A percentile compares a stretch with the other conserved stretches of the same genome.
Evolutionary conservation across 2,113 vertebrate species (phyloP).

Genomic region (Epinephelus lanceolatus): DNA sequence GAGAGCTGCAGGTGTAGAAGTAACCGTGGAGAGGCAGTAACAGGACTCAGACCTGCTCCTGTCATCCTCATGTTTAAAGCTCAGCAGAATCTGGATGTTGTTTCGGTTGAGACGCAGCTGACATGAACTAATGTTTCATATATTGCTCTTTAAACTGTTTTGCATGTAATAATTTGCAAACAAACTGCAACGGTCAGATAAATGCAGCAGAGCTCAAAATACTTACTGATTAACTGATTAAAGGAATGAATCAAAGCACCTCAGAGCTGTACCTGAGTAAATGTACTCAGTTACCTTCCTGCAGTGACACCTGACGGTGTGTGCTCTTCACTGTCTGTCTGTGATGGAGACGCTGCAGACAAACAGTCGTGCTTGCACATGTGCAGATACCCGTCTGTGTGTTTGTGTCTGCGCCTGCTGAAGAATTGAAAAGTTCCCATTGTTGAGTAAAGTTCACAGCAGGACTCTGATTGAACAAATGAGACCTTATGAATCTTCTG

Average conservation of each 20-base stretch:
- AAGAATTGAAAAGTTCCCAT: slow-evolving; percentile 66
- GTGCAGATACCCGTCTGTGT: slow-evolving; percentile 1
- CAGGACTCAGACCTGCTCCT: too few relatives aligned
- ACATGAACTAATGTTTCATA: not conserved
- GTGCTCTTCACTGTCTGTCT: not conserved
- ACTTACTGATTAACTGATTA: too few relatives aligned
- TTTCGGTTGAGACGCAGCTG: too few relatives aligned
- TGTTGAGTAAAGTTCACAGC: slow-evolving; percentile 70
- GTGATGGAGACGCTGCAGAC: not conserved
- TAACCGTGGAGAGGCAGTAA: not conserved
- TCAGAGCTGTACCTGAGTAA: not conserved
- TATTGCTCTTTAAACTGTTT: not conserved
- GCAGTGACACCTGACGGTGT: not conserved
- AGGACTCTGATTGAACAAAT: slow-evolving; percentile 64
- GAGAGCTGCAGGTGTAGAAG: not conserved
- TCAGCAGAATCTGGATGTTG: too few relatives aligned
- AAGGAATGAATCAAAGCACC: too few relatives aligned
- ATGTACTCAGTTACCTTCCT: not conserved
- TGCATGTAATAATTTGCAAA: not conserved
- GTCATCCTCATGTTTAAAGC: too few relatives aligned
- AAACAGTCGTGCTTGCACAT: slow-evolving; percentile 12
- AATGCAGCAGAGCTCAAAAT: not conserved
- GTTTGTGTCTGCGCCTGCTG: not conserved
- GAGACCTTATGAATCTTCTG: slow-evolving; percentile 73
- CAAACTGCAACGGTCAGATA: not conserved